Conservation (phyloP, 2,797 vertebrate genomes). For the Anisognathus igniventris region DNA sequence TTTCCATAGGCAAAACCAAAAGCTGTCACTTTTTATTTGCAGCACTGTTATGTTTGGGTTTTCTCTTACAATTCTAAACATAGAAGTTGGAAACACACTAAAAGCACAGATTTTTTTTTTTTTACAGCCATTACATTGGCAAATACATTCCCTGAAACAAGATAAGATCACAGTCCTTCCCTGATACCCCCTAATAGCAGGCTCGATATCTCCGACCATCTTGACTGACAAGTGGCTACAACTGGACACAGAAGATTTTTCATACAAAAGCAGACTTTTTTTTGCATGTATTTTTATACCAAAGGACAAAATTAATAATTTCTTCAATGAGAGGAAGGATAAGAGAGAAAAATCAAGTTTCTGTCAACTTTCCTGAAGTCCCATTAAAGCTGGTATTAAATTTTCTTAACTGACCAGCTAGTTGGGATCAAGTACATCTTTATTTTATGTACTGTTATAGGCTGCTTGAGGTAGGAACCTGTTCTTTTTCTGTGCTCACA, state of each 20-base stretch:
- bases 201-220: fast-evolving
- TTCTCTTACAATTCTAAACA: neutral
- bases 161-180: neutral
- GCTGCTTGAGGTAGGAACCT: neutral
- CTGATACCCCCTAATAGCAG: neutral
- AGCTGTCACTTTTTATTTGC: neutral
- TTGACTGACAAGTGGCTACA: neutral
- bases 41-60: neutral
- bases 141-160: neutral
- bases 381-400: neutral
- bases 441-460: neutral
- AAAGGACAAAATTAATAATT: neutral
- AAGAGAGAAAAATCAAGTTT: neutral
- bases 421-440: neutral
- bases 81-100: neutral
- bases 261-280: neutral
- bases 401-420: neutral
- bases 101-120: neutral
- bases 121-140: neutral
- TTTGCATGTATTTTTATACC: neutral
- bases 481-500: neutral
- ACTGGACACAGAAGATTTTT: neutral
- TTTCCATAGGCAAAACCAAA: neutral
- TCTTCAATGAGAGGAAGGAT: neutral
- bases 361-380: neutral